Evolutionary conservation across 2,888 invertebrate species (phyloP).

Genomic region (Aspidapion aeneum): DNA sequence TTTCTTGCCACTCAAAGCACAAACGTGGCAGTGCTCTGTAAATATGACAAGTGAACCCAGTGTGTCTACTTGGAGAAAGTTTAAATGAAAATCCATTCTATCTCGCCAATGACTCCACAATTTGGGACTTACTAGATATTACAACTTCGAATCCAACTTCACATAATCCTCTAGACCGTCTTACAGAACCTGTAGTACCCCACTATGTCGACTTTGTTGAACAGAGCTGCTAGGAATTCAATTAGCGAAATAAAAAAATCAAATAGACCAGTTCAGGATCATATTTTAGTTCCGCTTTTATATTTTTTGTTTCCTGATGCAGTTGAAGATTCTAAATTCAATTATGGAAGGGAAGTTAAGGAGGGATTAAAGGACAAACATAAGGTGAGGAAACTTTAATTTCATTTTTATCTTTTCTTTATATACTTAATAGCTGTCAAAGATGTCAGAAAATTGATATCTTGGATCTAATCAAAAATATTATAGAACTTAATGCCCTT

Average conservation of each 20-base stretch:
- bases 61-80: conserved; percentile 75
- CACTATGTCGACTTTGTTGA: conserved; percentile 57
- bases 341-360: conserved; percentile 52
- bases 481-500: too few relatives aligned
- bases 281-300: conserved; percentile 70
- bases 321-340: conserved; percentile 57
- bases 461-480: too few relatives aligned
- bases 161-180: conserved; percentile 58
- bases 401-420: conserved; percentile 2
- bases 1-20: conserved; percentile 79
- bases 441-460: too few relatives aligned
- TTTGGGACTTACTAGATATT: conserved; percentile 54
- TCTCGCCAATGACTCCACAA: conserved; percentile 52
- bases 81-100: conserved; percentile 68
- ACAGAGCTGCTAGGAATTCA: conserved; percentile 53
- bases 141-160: conserved; percentile 39
- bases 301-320: conserved; percentile 89
- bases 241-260: conserved; percentile 43
- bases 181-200: conserved; percentile 77
- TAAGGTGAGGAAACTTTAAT: conserved; percentile 13
- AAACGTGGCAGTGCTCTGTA: conserved; percentile 71
- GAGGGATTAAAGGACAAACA: conserved; percentile 28
- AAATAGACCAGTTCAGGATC: conserved; percentile 77
- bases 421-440: too few relatives aligned
- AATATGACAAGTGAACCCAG: conserved; percentile 64